These are phyloP conservation scores for Pelosia muscerda DNA, from an alignment of 2,888 invertebrate genomes.

Conservation along the genomic window DNA sequence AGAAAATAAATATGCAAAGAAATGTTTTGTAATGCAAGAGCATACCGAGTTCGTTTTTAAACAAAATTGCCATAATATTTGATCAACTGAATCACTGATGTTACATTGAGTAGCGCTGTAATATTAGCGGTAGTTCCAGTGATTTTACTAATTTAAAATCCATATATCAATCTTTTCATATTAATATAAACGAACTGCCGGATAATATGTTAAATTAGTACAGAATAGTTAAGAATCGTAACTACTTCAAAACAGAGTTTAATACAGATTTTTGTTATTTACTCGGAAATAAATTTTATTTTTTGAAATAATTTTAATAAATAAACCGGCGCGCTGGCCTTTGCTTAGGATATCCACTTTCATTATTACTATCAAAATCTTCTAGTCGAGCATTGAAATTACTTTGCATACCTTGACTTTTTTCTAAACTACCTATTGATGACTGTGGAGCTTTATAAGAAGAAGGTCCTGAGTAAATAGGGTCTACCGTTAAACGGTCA, in stretches of 20 bases:
- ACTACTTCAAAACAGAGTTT: too few relatives aligned
- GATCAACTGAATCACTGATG: too few relatives aligned
- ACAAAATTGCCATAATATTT: too few relatives aligned
- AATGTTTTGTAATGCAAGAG: too few relatives aligned
- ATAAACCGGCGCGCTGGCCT: conserved; percentile 66
- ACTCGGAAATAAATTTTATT: background rate
- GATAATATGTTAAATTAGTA: too few relatives aligned
- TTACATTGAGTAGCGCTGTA: too few relatives aligned
- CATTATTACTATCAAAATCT: conserved; percentile 65
- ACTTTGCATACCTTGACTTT: conserved; percentile 53
- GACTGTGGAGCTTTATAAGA: conserved; percentile 79
- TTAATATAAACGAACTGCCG: background rate
- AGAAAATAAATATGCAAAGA: too few relatives aligned
- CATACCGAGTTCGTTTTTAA: too few relatives aligned
- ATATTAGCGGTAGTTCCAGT: too few relatives aligned
- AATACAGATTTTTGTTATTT: background rate
- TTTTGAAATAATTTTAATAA: conserved; percentile 44
- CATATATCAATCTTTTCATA: background rate
- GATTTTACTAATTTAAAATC: too few relatives aligned
- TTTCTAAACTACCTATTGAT: conserved; percentile 71
- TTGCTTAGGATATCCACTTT: conserved; percentile 69
- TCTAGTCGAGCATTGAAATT: conserved; percentile 71
- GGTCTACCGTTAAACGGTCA: conserved; percentile 55
- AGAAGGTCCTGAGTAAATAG: conserved; percentile 76
- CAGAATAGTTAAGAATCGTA: too few relatives aligned